Evolutionary conservation across 1,140 invertebrate species (phyloP), one percentile per base, ranked within the genome.

Genomic region (Calephelis virginiensis): DNA sequence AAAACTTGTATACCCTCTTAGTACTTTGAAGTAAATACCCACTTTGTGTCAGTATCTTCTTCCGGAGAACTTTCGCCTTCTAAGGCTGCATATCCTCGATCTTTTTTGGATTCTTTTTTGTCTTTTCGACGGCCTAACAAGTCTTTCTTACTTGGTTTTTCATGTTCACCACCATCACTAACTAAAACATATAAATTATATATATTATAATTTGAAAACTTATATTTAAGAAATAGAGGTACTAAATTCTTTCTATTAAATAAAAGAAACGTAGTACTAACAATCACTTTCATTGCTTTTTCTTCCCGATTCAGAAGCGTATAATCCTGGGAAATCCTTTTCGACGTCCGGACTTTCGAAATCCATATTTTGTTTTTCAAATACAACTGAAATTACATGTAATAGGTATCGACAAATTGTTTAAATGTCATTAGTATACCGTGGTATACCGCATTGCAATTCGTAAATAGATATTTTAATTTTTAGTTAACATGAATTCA

Each of bases 21-120:
- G 0, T 43, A 43, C 7, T 43, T 43, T 43, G 40, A 43, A 43
- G 8, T 43, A 8, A 28, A 64, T 45, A 75, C 90, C 88, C 92
- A 97, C 96, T 97, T 98, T 14, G 96, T 94, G 83, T 97, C 96
- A 63, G 93, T 92, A 75, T 97, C 96, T 75, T 98, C 97, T 82
- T 98, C 97, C 13, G 95, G 96, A 7, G 97, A 98, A 82, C 97
- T 98, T 90, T 98, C 97, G 48, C 97, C 97, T 87, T 97, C 97
- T 82, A 98, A 92, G 11, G 97, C 96, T 12, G 96, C 97, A 94
- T 98, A 98, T 0, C 96, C 96, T 81, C 95, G 94, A 70, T 96
- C 95, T 78, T 96, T 95, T 77, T 97, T 97, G 61, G 94, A 94
- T 68, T 97, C 96, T 78, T 97, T 97, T 80, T 97, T 97, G 56